phyloP scores from a whole-genome alignment of 2,113 vertebrate genomes.

The Thamnaconus septentrionalis region DNA sequence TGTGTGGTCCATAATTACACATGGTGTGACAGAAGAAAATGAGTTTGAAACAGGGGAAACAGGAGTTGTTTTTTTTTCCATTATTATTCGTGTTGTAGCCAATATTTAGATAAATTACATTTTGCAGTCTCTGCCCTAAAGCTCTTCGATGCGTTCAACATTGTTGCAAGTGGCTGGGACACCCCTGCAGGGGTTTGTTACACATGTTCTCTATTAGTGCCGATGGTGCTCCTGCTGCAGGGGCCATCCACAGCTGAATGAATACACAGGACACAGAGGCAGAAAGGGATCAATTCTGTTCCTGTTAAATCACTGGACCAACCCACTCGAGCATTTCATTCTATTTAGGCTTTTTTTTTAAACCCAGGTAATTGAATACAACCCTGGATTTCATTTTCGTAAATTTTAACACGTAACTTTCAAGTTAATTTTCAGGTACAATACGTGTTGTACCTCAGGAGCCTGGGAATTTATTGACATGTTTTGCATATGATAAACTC shows the following conservation, averaged over 20 bases:
- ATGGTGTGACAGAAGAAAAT: slow-evolving; percentile 10
- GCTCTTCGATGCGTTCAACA: slow-evolving; percentile 54
- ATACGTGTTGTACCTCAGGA: background rate
- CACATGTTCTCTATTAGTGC: slow-evolving; percentile 52
- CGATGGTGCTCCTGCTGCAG: slow-evolving; percentile 45
- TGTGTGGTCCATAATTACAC: background rate
- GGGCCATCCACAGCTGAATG: slow-evolving; percentile 42
- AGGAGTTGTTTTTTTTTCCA: background rate
- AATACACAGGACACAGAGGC: slow-evolving; percentile 20
- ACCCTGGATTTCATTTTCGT: too few relatives aligned
- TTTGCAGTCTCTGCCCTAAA: slow-evolving; percentile 27
- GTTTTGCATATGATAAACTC: slow-evolving; percentile 4
- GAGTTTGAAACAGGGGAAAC: background rate
- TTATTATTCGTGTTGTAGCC: too few relatives aligned
- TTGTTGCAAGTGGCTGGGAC: slow-evolving; percentile 45
- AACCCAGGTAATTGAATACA: too few relatives aligned
- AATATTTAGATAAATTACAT: background rate
- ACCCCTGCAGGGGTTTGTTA: slow-evolving; percentile 54
- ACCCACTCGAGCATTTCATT: too few relatives aligned
- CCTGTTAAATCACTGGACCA: slow-evolving; percentile 18
- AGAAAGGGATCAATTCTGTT: slow-evolving; percentile 36
- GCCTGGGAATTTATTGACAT: background rate
- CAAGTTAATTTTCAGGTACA: too few relatives aligned
- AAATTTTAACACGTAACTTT: too few relatives aligned
- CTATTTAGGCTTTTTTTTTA: too few relatives aligned